Percentiles rank a stretch among this genome's conserved stretches.
Evolutionary conservation across 2,888 invertebrate species (phyloP).

Genomic region (Phengaris arion): DNA sequence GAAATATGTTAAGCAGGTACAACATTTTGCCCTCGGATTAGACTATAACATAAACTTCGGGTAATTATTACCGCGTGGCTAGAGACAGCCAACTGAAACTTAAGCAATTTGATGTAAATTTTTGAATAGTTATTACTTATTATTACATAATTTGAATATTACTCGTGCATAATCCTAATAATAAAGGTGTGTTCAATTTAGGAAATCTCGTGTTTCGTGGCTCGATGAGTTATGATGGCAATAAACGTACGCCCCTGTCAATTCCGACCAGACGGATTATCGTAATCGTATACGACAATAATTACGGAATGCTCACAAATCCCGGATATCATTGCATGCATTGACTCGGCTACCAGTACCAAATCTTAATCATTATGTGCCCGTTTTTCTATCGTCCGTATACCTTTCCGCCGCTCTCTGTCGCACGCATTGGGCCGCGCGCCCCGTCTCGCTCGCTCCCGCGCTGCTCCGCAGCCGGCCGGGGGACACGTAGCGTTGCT

Average conservation of each 20-base stretch:
- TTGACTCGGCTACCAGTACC: conserved; percentile 44
- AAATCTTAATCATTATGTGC: conserved; percentile 54
- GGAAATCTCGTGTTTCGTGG: background rate
- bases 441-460: conserved; percentile 53
- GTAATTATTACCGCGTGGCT: background rate
- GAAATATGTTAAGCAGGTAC: background rate
- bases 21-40: background rate
- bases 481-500: conserved; percentile 69
- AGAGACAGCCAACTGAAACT: background rate
- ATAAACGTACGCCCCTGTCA: conserved; percentile 13
- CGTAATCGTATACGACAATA: conserved; percentile 12
- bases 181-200: background rate
- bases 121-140: background rate
- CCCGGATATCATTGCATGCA: conserved; percentile 46
- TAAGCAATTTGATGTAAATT: background rate
- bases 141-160: conserved; percentile 8
- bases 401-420: conserved; percentile 49
- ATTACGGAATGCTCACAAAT: conserved; percentile 42
- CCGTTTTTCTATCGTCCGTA: conserved; percentile 66
- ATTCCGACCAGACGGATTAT: background rate
- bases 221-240: conserved; percentile 19
- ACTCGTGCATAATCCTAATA: background rate
- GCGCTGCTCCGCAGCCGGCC: conserved; percentile 50
- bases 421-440: conserved; percentile 30
- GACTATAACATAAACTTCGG: background rate